Evolutionary conservation across 2,113 vertebrate species (phyloP), one percentile per base, ranked within the genome.

Genomic region (Heterochromis multidens): DNA sequence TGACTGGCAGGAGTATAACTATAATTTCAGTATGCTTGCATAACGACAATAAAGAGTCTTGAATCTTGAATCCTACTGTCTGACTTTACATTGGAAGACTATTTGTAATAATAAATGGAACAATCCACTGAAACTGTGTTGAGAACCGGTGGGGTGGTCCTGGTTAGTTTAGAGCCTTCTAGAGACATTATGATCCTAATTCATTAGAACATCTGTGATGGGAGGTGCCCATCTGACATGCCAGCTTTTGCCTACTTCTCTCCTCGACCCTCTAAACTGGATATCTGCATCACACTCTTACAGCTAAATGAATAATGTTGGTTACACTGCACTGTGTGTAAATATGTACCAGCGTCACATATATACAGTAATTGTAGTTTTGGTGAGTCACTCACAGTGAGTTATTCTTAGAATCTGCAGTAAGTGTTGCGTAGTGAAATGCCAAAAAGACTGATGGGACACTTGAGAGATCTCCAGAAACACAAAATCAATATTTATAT

Each of bases 181-280:
- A 76, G 59, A 86, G 77, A 81, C 72, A 80, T 85, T 88, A 70
- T 82, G 87, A 90, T 90, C 67, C 76, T 86, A 87, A 93, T 90
- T 90, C 84, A 91, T 82, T 46, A 58, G 74, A 92, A 93, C 93
- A 95, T 91, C 93, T 94, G 92, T 33, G 89, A 93, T 92, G 88
- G 92, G 91, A 85, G 90, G 93, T 79, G 70, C 61, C 74, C 58
- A 78, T 76, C 74, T 84, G 81, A 92, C 70, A 70, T 80, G 49
- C 83, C 82, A 86, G 86, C 85, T 87, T 82, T 83, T 54, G 60
- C 72, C 78, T 56, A 35, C 77, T 43, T 80, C 79, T 43, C 7
- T 65, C 40, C 25, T 79, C 33, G 52, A 79, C 57, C 87, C 81
- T 78, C 40, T 57, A 81, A 78, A 25, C 76, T 60, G 27, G 60